phyloP scores from a whole-genome alignment of 1,140 invertebrate species.

The Caenorhabditis latens region DNA sequence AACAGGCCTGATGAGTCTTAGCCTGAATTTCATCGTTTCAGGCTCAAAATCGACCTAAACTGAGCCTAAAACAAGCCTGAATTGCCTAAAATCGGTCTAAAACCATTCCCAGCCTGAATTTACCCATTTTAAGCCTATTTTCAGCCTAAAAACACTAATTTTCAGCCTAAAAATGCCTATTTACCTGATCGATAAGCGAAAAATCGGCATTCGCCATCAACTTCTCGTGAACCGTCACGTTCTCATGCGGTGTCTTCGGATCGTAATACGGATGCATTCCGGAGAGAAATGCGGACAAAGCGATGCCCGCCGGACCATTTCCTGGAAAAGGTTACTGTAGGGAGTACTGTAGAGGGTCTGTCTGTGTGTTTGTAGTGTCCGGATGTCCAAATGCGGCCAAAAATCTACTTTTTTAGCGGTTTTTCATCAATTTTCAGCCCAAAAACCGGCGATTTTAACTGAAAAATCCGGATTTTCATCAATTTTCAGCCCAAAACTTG shows the following conservation, averaged over 20 bases:
- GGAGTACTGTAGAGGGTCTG: neutral
- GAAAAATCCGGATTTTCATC: too few species aligned
- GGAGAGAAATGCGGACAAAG: slow-evolving; percentile 74
- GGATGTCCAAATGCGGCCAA: too few species aligned
- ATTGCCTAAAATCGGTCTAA: neutral
- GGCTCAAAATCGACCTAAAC: neutral
- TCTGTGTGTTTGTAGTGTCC: neutral
- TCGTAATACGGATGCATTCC: slow-evolving; percentile 73
- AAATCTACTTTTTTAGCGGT: too few species aligned
- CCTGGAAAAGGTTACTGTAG: slow-evolving; percentile 66
- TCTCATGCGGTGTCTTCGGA: slow-evolving; percentile 67
- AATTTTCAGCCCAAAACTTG: too few species aligned
- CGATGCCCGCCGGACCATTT: slow-evolving; percentile 74
- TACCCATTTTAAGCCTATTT: too few species aligned
- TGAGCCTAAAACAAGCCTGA: too few species aligned
- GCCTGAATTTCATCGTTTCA: too few species aligned
- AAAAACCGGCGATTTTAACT: too few species aligned
- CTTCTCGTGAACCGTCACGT: slow-evolving; percentile 66
- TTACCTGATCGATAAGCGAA: slow-evolving; percentile 71
- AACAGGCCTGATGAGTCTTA: too few species aligned
- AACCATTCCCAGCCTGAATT: too few species aligned
- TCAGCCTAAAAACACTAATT: too few species aligned
- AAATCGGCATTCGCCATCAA: slow-evolving; percentile 58
- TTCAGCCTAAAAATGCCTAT: neutral
- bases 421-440: too few species aligned